These are phyloP conservation scores for Caretta caretta DNA, from an alignment of 2,113 vertebrate genomes.

Conservation along the genomic window DNA sequence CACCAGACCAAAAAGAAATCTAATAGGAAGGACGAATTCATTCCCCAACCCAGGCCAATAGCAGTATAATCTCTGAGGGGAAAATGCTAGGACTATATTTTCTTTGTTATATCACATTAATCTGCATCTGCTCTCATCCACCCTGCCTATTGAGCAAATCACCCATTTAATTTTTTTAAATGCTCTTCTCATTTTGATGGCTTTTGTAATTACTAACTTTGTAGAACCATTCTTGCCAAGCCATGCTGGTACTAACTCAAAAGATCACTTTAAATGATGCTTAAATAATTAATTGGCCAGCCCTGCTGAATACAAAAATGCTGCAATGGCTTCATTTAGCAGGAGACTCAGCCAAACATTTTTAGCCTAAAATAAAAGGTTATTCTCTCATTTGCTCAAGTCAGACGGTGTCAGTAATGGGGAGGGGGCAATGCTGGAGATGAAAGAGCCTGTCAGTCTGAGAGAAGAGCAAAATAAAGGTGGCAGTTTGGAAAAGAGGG, in stretches of 20 bases:
- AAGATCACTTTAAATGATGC: not conserved
- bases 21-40: not conserved
- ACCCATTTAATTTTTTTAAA: not conserved
- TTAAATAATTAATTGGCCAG: not conserved
- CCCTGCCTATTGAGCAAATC: not conserved
- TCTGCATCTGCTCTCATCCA: not conserved
- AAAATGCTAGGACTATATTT: not conserved
- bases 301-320: not conserved
- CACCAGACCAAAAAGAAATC: not conserved
- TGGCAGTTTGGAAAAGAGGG: rapidly evolving
- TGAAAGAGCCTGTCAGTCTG: rapidly evolving
- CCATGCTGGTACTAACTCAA: not conserved
- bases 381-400: not conserved
- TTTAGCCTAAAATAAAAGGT: rapidly evolving
- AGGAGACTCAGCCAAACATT: not conserved
- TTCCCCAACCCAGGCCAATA: not conserved
- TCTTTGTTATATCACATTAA: not conserved
- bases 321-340: not conserved
- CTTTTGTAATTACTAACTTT: not conserved
- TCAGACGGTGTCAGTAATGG: not conserved
- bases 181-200: not conserved
- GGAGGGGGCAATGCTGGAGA: not conserved
- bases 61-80: not conserved
- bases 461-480: not conserved
- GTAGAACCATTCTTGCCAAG: not conserved